Conservation (phyloP, 2,113 vertebrate species). For the Indri indri region DNA sequence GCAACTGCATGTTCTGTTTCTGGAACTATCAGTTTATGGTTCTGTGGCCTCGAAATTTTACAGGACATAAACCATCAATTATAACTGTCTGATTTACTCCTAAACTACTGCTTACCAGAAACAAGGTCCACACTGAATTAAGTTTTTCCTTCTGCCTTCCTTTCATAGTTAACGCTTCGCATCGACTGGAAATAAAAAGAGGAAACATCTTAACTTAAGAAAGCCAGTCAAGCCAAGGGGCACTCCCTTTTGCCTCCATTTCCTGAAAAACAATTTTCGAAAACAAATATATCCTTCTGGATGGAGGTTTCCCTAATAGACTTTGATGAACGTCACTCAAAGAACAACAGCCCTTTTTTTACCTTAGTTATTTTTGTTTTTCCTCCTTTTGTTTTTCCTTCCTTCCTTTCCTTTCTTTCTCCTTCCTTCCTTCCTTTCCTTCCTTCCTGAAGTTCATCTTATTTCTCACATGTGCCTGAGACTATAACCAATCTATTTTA, state of each 20-base stretch:
- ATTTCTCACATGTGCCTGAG: not conserved
- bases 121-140: not conserved
- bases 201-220: not conserved
- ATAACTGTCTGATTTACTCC: not conserved
- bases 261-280: not conserved
- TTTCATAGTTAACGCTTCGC: not conserved
- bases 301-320: not conserved
- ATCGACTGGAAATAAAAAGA: not conserved
- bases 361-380: not conserved
- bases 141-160: not conserved
- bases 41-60: not conserved
- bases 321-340: not conserved
- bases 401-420: not conserved
- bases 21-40: no score
- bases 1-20: not conserved
- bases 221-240: not conserved
- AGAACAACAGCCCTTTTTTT: not conserved
- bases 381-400: not conserved
- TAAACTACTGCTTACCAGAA: not conserved
- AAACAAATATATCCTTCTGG: not conserved
- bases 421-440: not conserved
- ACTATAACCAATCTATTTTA: not conserved
- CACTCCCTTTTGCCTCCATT: not conserved
- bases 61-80: not conserved
- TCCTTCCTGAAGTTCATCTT: not conserved